Conservation (phyloP, 1,140 invertebrate genomes). For the Kradibia gibbosae region DNA sequence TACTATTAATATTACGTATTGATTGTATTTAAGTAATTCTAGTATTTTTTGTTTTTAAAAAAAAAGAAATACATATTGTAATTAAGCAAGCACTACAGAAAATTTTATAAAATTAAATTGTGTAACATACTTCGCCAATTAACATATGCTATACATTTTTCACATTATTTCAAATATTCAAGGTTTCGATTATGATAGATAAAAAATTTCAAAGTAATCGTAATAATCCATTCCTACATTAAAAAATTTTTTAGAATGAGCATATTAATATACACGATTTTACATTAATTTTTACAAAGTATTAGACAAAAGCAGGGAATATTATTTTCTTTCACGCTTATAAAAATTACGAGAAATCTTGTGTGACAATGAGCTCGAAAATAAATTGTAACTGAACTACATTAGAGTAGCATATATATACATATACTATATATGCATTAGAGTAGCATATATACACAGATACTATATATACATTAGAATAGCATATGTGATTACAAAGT, state of each 20-base stretch:
- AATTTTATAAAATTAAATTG: background rate
- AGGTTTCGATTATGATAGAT: background rate
- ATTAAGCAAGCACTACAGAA: background rate
- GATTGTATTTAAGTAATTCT: background rate
- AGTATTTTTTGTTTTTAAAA: background rate
- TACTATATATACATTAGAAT: too few relatives aligned
- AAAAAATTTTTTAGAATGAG: background rate
- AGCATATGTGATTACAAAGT: background rate
- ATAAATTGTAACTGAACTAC: too few relatives aligned
- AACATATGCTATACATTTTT: background rate
- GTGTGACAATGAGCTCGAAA: too few relatives aligned
- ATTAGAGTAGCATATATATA: too few relatives aligned
- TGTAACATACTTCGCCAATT: background rate
- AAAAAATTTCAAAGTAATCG: background rate
- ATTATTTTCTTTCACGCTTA: conserved; percentile 39
- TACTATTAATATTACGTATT: background rate
- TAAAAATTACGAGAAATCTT: conserved; percentile 37
- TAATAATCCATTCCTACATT: background rate
- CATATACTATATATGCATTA: too few relatives aligned
- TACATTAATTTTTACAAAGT: background rate
- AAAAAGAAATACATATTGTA: background rate
- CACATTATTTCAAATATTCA: background rate
- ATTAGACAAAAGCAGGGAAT: background rate
- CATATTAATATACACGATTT: conserved; percentile 13
- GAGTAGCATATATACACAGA: too few relatives aligned